Conservation (phyloP, 2,113 vertebrate species). For the Bubo bubo region DNA sequence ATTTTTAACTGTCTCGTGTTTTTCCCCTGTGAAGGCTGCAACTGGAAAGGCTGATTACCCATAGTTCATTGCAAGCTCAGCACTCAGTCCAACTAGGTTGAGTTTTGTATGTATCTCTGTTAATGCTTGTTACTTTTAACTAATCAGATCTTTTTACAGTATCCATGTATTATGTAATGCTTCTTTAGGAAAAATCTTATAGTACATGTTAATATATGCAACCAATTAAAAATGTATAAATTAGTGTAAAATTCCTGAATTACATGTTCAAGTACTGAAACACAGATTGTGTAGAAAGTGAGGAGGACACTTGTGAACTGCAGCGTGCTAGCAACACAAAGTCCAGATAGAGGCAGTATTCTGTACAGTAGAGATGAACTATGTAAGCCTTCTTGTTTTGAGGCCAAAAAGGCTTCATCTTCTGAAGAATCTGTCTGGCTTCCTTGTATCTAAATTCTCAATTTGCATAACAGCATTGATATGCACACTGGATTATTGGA, state of each 20-base stretch:
- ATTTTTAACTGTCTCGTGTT: constrained; percentile 79
- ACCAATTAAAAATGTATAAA: constrained; percentile 87
- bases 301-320: constrained; percentile 70
- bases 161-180: constrained; percentile 89
- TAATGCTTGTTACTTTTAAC: constrained; percentile 95
- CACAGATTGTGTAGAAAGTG: constrained; percentile 73
- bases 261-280: constrained; percentile 78
- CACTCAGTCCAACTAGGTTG: constrained; percentile 76
- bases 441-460: constrained; percentile 71
- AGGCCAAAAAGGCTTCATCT: constrained; percentile 71
- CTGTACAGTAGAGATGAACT: constrained; percentile 75
- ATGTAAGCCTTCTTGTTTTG: constrained; percentile 64
- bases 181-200: constrained; percentile 85
- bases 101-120: constrained; percentile 85
- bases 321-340: constrained; percentile 51
- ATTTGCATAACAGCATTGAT: constrained; percentile 70
- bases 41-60: constrained; percentile 79
- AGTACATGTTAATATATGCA: constrained; percentile 89
- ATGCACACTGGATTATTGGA: constrained; percentile 75
- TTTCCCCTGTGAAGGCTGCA: constrained; percentile 75
- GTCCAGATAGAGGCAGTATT: constrained; percentile 74
- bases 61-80: constrained; percentile 77
- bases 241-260: constrained; percentile 83
- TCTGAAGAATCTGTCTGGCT: constrained; percentile 66
- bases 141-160: constrained; percentile 90